Base-by-base conservation (phyloP, 2,113 vertebrate genomes). In the Rhombomys opimus region DNA sequence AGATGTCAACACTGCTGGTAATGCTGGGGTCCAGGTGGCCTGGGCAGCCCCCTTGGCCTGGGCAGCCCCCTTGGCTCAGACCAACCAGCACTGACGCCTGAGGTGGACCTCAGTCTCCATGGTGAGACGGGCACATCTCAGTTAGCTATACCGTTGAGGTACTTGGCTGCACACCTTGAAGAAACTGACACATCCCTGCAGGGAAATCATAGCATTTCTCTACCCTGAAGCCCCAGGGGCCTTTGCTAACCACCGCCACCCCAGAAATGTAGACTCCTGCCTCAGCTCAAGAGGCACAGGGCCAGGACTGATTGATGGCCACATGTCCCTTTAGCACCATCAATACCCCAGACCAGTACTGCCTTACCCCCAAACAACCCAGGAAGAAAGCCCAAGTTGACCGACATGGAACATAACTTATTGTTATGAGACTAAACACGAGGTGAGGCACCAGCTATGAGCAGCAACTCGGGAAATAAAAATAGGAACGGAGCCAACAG, bases 341-440 rank as follows among this genome's bases (percentile, higher is more conserved):
- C 59, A 32, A 52, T 1, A 2, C 12, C 15, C 17, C 52, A 63
- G n/a, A 50, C 1, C 2, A 0, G 30, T 10, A 18, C 13, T 32
- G 32, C 57, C 0, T 1, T 38, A 9, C 25, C 5, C 6, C 2
- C 50, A 68, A 15, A 70, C 9, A 20, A 50, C 38, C 0, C 27
- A 17, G 22, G 2, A 27, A 41, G 63, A 50, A 93, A 68, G 46
- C 25, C 7, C 41, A 38, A 1, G 30, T 5, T 5, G 41, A 18
- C 5, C 54, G 10, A 0, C 0, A 3, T 1, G 32, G 50, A 7
- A 59, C 68, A 35, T 9, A 8, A n/a, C 35, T 11, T 38, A 65
- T 35, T 22, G 8, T 75, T 50, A 70, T 12, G 65, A 59, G 30
- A 75, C 18, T 9, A 7, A 38, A 78, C 70, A 57, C 11, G 20